Base-by-base conservation (phyloP, 2,113 vertebrate species). In the Oplegnathus fasciatus region DNA sequence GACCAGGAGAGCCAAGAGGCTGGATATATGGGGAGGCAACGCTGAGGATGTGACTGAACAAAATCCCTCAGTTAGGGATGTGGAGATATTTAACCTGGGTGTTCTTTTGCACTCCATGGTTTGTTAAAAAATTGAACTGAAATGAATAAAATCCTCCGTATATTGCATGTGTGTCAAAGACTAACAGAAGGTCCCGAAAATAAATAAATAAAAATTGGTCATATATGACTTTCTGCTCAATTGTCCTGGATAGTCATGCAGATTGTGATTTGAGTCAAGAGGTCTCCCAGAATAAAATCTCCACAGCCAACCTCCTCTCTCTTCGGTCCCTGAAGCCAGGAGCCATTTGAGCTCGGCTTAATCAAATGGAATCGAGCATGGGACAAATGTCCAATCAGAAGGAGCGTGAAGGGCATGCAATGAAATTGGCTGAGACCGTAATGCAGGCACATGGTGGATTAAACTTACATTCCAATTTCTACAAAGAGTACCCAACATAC, bases 341-440 rank as follows among this genome's bases (percentile, higher is more conserved):
- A 88, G 81, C 75, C 75, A 61, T 78, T 52, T 48, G 62, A 85
- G 85, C 85, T 64, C 0, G 9, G 81, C 84, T 91, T 90, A 91
- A 93, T 94, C 86, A 86, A 91, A 91, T 83, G 79, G 42, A 92
- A 88, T 88, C 28, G 64, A 87, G 84, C 65, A 44, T 75, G 74
- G 83, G 84, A 85, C 84, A 85, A 93, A 93, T 80, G 76, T 89
- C 86, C 83, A 91, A 87, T 91, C 89, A 82, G 77, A 15, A 57
- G 40, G 24, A 71, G 78, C 73, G 69, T 90, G 84, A 92, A 92
- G 86, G 90, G 71, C 86, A 86, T 73, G 75, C 58, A 74, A 66
- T 60, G 67, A 72, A 80, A 92, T 62, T 61, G 86, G 69, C 52
- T 48, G 37, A 71, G 81, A 86, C 76, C 46, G 44, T 75, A 78